These are phyloP conservation scores for Galerucella nymphaeae DNA, from an alignment of 2,888 invertebrate species.

Conservation along the genomic window DNA sequence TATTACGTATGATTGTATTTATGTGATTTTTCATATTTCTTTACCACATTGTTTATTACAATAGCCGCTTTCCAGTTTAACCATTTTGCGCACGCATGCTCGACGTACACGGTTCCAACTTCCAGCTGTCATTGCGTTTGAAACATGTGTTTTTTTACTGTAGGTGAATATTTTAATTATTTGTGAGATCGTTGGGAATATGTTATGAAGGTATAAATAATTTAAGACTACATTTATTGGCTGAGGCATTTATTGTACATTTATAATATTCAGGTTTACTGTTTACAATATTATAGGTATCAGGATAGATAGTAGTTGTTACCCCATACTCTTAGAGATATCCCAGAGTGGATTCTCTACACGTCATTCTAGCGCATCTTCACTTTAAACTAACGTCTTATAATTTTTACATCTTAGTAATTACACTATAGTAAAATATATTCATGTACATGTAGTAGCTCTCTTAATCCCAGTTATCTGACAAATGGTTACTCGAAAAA, in stretches of 20 bases:
- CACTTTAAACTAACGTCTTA: conserved; percentile 49
- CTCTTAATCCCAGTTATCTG: conserved; percentile 37
- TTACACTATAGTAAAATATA: conserved; percentile 63
- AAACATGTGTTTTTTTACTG: no score
- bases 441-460: conserved; percentile 60
- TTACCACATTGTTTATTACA: no score
- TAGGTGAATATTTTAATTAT: no score
- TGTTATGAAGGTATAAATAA: no score
- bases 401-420: conserved; percentile 54
- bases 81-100: no score
- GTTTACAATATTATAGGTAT: conserved; percentile 65
- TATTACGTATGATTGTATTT: no score
- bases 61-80: no score
- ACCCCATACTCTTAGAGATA: conserved; percentile 62
- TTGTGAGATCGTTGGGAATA: no score
- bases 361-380: conserved; percentile 49
- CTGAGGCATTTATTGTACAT: conserved; percentile 67
- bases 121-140: no score
- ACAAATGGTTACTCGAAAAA: conserved; percentile 13
- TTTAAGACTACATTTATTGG: conserved; percentile 55
- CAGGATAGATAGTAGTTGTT: conserved; percentile 62
- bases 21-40: no score
- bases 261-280: conserved; percentile 64
- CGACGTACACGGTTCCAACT: no score
- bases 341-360: conserved; percentile 43